Evolutionary conservation across 2,797 vertebrate genomes (phyloP).

Genomic region (Coendou prehensilis): DNA sequence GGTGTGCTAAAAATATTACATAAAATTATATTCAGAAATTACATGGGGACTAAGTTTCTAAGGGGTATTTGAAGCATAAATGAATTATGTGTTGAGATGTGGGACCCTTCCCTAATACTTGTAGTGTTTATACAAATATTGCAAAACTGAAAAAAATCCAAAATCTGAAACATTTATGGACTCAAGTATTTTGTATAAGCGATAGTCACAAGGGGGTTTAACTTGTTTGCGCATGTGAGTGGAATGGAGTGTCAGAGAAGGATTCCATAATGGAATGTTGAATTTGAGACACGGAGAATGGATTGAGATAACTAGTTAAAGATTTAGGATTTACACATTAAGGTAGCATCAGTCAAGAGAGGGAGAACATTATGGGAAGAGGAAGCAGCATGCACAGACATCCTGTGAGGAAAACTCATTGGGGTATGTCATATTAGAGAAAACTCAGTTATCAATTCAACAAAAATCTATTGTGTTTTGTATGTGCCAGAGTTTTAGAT

Average conservation of each 20-base stretch:
- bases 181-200: background rate
- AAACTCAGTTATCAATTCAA: background rate
- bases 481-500: background rate
- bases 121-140: background rate
- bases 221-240: background rate
- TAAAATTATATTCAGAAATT: background rate
- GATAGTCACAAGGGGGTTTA: background rate
- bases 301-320: background rate
- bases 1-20: background rate
- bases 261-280: background rate
- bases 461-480: background rate
- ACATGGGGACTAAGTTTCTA: background rate
- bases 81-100: background rate
- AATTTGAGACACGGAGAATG: background rate
- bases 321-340: background rate
- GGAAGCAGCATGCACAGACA: background rate
- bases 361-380: background rate
- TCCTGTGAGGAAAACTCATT: fast-evolving
- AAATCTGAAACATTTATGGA: background rate
- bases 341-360: background rate
- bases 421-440: background rate
- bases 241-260: background rate
- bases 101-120: background rate
- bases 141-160: background rate
- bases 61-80: background rate